Conservation (phyloP, 2,113 vertebrate genomes). For the Seriola rivoliana region DNA sequence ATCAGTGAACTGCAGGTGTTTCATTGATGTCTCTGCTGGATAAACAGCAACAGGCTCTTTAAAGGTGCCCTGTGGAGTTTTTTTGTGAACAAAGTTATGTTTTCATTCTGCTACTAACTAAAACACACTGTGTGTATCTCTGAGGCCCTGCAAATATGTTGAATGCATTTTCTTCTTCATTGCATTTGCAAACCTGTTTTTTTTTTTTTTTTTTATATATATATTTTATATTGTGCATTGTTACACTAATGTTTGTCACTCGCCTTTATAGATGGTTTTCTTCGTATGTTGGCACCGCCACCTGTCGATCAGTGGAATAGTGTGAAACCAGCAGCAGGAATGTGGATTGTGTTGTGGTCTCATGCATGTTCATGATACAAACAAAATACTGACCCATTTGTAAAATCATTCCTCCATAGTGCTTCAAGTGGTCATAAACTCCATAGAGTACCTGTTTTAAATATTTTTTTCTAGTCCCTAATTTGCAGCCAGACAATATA, state of each 20-base stretch:
- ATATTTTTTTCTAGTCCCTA: not conserved
- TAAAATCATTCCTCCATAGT: not conserved
- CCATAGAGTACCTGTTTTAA: not conserved
- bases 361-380: not conserved
- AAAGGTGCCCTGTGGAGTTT: conserved; percentile 15
- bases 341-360: not conserved
- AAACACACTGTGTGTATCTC: not conserved
- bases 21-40: conserved; percentile 61
- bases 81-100: not conserved
- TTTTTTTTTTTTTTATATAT: not conserved
- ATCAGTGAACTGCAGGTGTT: conserved; percentile 59
- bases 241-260: not conserved
- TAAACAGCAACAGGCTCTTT: conserved; percentile 28
- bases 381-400: not conserved
- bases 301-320: not conserved
- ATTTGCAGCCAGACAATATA: conserved; percentile 12
- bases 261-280: not conserved
- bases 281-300: not conserved
- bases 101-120: conserved; percentile 8
- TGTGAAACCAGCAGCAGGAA: not conserved
- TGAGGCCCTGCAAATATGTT: not conserved
- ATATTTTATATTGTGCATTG: not conserved
- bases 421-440: not conserved
- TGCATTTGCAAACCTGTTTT: not conserved
- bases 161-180: not conserved